Conservation (phyloP, 2,113 vertebrate genomes). For the Lota lota region DNA sequence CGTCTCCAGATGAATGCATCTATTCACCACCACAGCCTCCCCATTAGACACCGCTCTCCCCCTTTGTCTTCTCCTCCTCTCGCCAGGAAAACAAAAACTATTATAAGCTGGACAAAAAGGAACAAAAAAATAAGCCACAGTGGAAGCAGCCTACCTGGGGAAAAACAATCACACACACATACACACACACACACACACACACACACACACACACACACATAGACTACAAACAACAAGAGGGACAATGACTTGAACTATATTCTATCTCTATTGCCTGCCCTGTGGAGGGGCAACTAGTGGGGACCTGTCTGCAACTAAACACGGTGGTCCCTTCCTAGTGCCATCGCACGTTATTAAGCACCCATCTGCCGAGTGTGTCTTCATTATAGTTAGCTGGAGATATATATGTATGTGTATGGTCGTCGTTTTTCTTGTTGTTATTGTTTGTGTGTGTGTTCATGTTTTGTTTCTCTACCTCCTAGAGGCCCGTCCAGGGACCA, state of each 20-base stretch:
- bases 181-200: not conserved
- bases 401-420: no score
- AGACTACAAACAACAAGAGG: constrained; percentile 10
- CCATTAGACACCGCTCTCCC: constrained; percentile 64
- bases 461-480: constrained; percentile 7
- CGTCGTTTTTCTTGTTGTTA: no score
- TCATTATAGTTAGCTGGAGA: no score
- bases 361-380: no score
- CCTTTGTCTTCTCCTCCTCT: constrained; percentile 51
- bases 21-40: constrained; percentile 74
- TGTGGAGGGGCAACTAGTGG: not conserved
- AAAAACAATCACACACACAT: constrained; percentile 32
- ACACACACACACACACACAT: constrained; percentile 13
- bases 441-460: not conserved
- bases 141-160: constrained; percentile 51
- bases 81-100: constrained; percentile 61
- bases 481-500: constrained; percentile 41
- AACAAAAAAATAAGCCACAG: constrained; percentile 56
- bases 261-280: not conserved
- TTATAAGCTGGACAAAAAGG: constrained; percentile 71
- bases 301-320: not conserved
- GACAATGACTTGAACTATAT: constrained; percentile 18
- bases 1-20: constrained; percentile 72
- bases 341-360: no score
- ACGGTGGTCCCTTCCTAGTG: not conserved